These are phyloP conservation scores for Erannis defoliaria DNA, from an alignment of 2,888 invertebrate species.

Conservation along the genomic window DNA sequence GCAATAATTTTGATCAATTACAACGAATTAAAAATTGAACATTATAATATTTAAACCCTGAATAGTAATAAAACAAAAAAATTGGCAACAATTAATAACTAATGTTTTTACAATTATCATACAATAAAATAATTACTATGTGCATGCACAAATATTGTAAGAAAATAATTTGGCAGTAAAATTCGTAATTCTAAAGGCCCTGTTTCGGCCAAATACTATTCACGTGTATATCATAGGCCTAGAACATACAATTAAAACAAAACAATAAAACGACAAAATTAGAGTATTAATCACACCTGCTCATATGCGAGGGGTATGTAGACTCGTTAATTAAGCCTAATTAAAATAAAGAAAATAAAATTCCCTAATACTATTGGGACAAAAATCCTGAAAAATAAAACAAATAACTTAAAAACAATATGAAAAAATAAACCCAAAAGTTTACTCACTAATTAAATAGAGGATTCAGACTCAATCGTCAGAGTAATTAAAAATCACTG, in stretches of 20 bases:
- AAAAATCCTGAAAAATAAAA: slow-evolving; percentile 81
- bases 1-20: slow-evolving; percentile 86
- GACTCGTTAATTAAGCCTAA: slow-evolving; percentile 77
- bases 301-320: slow-evolving; percentile 76
- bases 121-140: slow-evolving; percentile 86
- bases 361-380: slow-evolving; percentile 87
- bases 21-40: slow-evolving; percentile 84
- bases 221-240: slow-evolving; percentile 76
- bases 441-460: slow-evolving; percentile 85
- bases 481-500: slow-evolving; percentile 70
- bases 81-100: slow-evolving; percentile 86
- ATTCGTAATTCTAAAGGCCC: slow-evolving; percentile 86
- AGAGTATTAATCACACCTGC: slow-evolving; percentile 84
- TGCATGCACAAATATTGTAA: slow-evolving; percentile 86
- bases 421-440: slow-evolving; percentile 85
- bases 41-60: slow-evolving; percentile 85
- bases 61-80: slow-evolving; percentile 83
- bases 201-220: slow-evolving; percentile 84
- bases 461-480: slow-evolving; percentile 82
- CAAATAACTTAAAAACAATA: slow-evolving; percentile 87
- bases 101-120: slow-evolving; percentile 81
- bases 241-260: slow-evolving; percentile 81
- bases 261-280: slow-evolving; percentile 83
- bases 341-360: slow-evolving; percentile 85
- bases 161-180: slow-evolving; percentile 87